Evolutionary conservation across 2,797 vertebrate species (phyloP).

Genomic region (Rhinogobio ventralis): DNA sequence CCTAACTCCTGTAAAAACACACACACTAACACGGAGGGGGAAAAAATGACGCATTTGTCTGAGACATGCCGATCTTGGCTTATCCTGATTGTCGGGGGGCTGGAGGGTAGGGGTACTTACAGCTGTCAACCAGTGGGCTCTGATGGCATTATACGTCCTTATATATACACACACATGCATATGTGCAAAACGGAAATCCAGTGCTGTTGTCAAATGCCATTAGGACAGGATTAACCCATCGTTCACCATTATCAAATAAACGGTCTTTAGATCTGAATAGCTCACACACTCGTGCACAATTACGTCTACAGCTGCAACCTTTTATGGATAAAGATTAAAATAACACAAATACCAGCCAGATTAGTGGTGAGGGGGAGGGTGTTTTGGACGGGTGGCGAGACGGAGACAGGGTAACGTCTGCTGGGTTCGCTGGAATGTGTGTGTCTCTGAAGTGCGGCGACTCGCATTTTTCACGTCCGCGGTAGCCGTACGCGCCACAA

Average conservation of each 20-base stretch:
- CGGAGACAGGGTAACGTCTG: conserved; percentile 26
- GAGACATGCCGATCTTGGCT: conserved; percentile 58
- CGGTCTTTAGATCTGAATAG: conserved; percentile 2
- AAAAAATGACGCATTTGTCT: conserved; percentile 50
- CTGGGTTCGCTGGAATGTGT: conserved; percentile 25
- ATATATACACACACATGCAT: background rate
- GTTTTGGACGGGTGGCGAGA: background rate
- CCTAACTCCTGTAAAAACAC: conserved; percentile 31
- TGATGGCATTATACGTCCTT: conserved; percentile 35
- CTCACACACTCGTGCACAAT: background rate
- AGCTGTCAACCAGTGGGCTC: conserved; percentile 53
- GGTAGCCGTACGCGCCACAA: conserved; percentile 33
- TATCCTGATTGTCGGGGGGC: conserved; percentile 58
- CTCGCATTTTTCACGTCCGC: conserved; percentile 39
- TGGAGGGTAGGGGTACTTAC: conserved; percentile 42
- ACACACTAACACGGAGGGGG: conserved; percentile 29
- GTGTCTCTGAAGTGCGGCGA: conserved; percentile 7
- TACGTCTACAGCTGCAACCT: conserved; percentile 9
- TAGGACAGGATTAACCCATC: conserved; percentile 42
- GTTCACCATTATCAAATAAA: conserved; percentile 47
- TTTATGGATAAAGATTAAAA: conserved; percentile 47
- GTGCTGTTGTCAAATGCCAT: conserved; percentile 37
- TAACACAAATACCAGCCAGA: conserved; percentile 49
- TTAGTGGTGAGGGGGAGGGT: conserved; percentile 34
- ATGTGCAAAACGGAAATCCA: conserved; percentile 29